Evolutionary conservation across 2,888 invertebrate species (phyloP), one percentile per base, ranked within the genome.

Genomic region (Axea sp.): DNA sequence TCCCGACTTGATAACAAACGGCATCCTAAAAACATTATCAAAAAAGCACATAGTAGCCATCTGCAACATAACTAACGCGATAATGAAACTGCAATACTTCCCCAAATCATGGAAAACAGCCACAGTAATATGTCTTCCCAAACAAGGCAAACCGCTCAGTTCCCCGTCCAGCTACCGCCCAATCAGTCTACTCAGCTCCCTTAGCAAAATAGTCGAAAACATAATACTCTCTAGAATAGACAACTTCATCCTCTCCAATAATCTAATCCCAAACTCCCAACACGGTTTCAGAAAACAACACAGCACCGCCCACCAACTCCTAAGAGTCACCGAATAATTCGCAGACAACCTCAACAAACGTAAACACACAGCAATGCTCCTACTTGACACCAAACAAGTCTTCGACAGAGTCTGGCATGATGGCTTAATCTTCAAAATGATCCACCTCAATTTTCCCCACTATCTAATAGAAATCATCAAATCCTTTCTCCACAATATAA

Each of bases 391-490:
- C 2, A 17, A 31, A 8, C 41, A 57, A 49, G 49, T 59, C 2
- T 59, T 68, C 14, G 51, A 68, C 6, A 41, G 35, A 26, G 51
- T 59, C 2, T 59, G 49, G 68, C 51, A 43, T 7, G 22, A 39
- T 0, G 59, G 59, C 0, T 37, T 68, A 0, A 17, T 59, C 0
- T 28, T 8, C 4, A 59, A 68, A 19, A 9, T 68, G 1, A 49
- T 35, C 0, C 8, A 3, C 0, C 28, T 49, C 6, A 12, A 43
- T 0, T 35, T 7, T 8, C 59, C 26, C 3, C n/a, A 17, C 4
- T 39, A 39, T 6, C 8, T 39, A 1, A 39, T 39, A 2, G 37
- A 12, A 15, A 1, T 8, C 22, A 9, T 30, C 7, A 14, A 35
- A 4, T 15, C 15, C 14, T 4, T 31, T 1, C 28, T 28, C 28